Evolutionary conservation across 1,140 invertebrate genomes (phyloP), one percentile per base, ranked within the genome.

Genomic region (Acromyrmex charruanus): DNA sequence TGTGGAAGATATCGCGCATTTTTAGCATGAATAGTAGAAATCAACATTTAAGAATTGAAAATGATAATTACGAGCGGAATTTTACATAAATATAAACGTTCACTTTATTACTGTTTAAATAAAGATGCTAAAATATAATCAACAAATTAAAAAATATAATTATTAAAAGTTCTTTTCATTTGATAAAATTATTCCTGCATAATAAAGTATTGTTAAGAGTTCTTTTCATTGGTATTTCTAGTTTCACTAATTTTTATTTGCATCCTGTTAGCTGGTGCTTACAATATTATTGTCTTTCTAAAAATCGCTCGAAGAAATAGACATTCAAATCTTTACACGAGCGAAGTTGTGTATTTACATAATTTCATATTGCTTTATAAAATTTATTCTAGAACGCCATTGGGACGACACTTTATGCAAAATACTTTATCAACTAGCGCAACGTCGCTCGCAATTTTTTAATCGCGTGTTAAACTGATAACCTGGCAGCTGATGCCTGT

Each of bases 401-500:
- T 31, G 31, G 21, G 49, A 66, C 18, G 58, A 21, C 49, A 28
- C 21, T 79, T 65, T 79, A 77, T 65, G 82, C 74, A 85, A 79
- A 85, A 77, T 39, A 39, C n/a, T 51, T 28, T 18, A 66, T 16
- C 61, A 25, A 63, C 55, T 59, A 63, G 28, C 9, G 39, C 59
- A 18, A 79, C 74, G 74, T 85, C 21, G 74, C 49, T 58, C 49
- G 59, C 59, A 39, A 85, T 77, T 74, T 82, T 82, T 82, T 63
- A 82, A 82, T 82, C 68, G 68, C 12, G 12, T 49, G 53, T 59
- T 82, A 82, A 82, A 82, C 53, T 44, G 53, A 82, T 74, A 74
- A 51, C n/a, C 39, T 55, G 68, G 25, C 80, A 61, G 21, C 80
- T 74, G 55, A 74, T 61, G 35, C 31, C 28, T 0, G 53, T 74